phyloP scores from a whole-genome alignment of 2,888 invertebrate species.

The Conus canariensis region DNA sequence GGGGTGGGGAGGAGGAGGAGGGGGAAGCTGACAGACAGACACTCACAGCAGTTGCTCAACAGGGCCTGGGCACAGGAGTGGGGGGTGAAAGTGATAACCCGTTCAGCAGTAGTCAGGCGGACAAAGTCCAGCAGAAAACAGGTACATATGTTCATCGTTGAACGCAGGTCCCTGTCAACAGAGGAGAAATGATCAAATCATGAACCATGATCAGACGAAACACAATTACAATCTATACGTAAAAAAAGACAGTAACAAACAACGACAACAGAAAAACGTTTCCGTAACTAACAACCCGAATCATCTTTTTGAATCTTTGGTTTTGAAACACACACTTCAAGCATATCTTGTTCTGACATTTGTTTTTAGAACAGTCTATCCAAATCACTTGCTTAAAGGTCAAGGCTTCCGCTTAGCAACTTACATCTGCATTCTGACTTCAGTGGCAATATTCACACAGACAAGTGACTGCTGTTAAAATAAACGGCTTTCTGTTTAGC shows the following conservation, averaged over 20 bases:
- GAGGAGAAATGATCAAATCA: not conserved
- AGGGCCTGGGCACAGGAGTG: not conserved
- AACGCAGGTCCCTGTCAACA: conserved; percentile 21
- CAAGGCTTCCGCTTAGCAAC: too few species aligned
- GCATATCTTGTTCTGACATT: too few species aligned
- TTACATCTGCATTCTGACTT: too few species aligned
- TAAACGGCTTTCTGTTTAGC: too few species aligned
- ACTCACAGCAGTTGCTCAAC: conserved; percentile 12
- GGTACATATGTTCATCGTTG: not conserved
- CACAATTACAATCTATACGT: not conserved
- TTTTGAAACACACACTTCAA: too few species aligned
- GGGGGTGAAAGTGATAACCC: conserved; percentile 7
- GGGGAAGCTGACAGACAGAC: not conserved
- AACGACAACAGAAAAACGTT: not conserved
- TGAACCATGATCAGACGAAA: not conserved
- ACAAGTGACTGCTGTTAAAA: too few species aligned
- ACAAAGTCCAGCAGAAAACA: conserved; percentile 30
- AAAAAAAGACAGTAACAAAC: too few species aligned
- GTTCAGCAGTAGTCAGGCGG: not conserved
- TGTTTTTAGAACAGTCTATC: too few species aligned
- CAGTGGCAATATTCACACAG: too few species aligned
- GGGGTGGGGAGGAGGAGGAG: too few species aligned
- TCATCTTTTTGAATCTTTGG: too few species aligned
- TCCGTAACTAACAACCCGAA: not conserved
- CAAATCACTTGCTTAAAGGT: too few species aligned